phyloP scores from a whole-genome alignment of 2,888 invertebrate species.

The Labia minor region DNA sequence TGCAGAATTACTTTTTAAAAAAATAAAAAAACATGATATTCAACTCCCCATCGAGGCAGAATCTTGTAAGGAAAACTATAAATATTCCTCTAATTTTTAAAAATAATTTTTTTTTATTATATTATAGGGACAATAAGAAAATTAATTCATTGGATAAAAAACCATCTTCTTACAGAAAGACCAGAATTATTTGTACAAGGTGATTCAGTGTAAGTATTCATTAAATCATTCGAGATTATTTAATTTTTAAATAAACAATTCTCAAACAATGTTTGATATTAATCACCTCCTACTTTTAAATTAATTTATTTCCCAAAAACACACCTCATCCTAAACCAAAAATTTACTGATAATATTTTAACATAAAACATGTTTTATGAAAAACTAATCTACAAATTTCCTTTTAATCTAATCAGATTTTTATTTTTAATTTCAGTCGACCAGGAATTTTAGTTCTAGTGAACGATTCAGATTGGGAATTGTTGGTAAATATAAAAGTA shows the following conservation, averaged over 20 bases:
- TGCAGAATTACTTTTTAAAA: slow-evolving; percentile 80
- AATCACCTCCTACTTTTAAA: no score
- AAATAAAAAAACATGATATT: slow-evolving; percentile 60
- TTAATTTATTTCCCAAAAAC: no score
- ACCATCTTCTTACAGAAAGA: slow-evolving; percentile 71
- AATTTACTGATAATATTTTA: no score
- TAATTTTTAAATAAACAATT: no score
- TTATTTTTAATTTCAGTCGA: slow-evolving; percentile 43
- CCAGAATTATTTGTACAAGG: slow-evolving; percentile 53
- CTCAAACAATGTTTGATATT: no score
- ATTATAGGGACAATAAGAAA: slow-evolving; percentile 55
- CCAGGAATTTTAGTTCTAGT: slow-evolving; percentile 90
- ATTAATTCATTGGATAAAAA: slow-evolving; percentile 71
- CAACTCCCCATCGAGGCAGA: slow-evolving; percentile 43
- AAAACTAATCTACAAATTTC: no score
- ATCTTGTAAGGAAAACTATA: slow-evolving; percentile 40
- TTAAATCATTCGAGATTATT: no score
- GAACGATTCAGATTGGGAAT: slow-evolving; percentile 94
- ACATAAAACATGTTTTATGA: no score
- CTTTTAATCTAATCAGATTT: not conserved
- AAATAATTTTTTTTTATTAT: slow-evolving; percentile 14
- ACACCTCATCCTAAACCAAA: no score
- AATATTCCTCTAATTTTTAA: no score
- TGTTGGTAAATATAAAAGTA: slow-evolving; percentile 48
- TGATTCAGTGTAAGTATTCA: slow-evolving; percentile 26